Conservation (phyloP, 2,113 vertebrate genomes). For the Peromyscus leucopus region DNA sequence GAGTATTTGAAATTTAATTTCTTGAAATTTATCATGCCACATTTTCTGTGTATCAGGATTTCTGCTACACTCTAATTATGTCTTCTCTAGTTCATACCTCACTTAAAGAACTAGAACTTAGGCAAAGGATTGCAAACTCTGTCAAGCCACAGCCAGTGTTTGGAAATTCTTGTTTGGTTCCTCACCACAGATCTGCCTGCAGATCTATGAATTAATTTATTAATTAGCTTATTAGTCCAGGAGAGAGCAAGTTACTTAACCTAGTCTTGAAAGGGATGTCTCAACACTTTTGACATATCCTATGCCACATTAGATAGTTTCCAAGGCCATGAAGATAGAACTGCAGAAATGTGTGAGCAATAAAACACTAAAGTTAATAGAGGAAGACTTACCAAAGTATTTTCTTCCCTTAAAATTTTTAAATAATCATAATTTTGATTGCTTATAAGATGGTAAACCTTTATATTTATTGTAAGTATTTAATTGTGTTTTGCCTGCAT, state of each 20-base stretch:
- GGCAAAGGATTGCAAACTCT: background rate
- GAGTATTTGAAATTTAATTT: background rate
- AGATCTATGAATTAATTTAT: too few species aligned
- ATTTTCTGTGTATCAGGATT: background rate
- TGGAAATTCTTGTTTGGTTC: background rate
- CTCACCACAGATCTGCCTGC: background rate
- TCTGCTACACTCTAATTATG: background rate
- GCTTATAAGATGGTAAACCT: background rate
- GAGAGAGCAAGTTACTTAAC: background rate
- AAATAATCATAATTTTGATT: background rate
- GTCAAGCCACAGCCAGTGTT: background rate
- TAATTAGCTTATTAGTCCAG: background rate
- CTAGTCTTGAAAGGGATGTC: background rate
- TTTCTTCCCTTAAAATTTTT: background rate
- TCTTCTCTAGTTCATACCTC: background rate
- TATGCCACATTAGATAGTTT: background rate
- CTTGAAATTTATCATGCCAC: background rate
- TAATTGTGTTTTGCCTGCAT: too few species aligned
- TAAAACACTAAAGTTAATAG: background rate
- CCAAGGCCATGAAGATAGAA: background rate
- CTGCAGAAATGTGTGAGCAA: background rate
- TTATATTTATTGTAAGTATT: background rate
- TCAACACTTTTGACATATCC: background rate
- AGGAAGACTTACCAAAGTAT: background rate
- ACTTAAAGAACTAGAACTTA: background rate